Base-by-base conservation (phyloP, 2,888 invertebrate species). In the Macrostomum cliftonense region DNA sequence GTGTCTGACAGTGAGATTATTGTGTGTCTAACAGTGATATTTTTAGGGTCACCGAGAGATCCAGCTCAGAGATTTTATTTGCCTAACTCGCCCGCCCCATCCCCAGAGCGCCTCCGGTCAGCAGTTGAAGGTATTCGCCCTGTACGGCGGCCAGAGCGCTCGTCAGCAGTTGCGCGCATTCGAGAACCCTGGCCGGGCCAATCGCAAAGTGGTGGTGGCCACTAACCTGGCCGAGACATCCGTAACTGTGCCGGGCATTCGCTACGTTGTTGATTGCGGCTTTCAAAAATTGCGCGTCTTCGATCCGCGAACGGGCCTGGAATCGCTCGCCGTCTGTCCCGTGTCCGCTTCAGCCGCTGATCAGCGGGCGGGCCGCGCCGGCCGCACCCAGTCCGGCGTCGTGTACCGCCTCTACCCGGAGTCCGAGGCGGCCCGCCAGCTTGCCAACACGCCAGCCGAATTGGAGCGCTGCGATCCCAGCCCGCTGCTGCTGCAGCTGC, bases 191-290 rank as follows among this genome's bases (percentile, higher is more conserved):
- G 28, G 13, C 40, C 17, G 12, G 14, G 14, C 17, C 36, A 39
- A 19, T 45, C 36, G 36, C 28, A 95, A 93, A 72, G 79, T 93
- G 19, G 79, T 97, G 0, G 74, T 95, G 4, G 83, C 93, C 0
- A 95, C 93, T 0, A 95, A 95, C 64, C 83, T 97, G 47, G 93
- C 95, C 0, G 95, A 97, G 71, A 86, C 95, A 0, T 89, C 91
- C 1, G 79, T 95, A 16, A 95, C 95, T 0, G 88, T 95, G 61
- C 80, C 45, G 4, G 38, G 36, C 12, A 45, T 45, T 20, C 45
- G 45, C 17, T 45, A 36, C 11, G 38, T 45, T 20, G 45, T 45
- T 7, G 37, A 38, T 13, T 36, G 45, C 14, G 36, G 36, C 12
- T 45, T 37, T 16, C 40, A 17, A 40, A 17, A 40, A 17, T 69